Base-by-base conservation (phyloP, 53 echinoderm and acorn worm species). In the Holothuria leucospilota region DNA sequence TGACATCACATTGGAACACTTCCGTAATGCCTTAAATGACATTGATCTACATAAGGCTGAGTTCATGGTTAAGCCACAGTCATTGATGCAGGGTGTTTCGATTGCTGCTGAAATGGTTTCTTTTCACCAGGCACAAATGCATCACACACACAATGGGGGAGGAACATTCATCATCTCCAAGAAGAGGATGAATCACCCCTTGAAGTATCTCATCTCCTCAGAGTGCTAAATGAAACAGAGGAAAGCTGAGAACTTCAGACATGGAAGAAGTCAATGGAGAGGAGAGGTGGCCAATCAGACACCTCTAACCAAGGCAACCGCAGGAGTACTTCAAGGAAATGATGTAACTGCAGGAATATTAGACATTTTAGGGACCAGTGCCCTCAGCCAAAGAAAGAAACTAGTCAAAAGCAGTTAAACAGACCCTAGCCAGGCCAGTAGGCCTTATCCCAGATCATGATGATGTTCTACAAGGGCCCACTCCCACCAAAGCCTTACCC, bases 51-150 rank as follows among this genome's bases (percentile, higher is more conserved):
- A 80, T 7, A 29, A 38, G 13, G 62, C 81, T 5, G 81, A 60
- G 10, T 80, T 53, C 21, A 25, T 59, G 81, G 81, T 59, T 4
- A 80, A 80, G 81, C 28, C 81, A 58, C 15, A 23, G 58, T 59
- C 59, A 13, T 40, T 80, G 21, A 12, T 61, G 10, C 16, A 60
- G 20, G 81, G 61, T 20, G 81, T 61, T 2, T 29, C 62, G 13
- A 26, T 80, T 29, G 81, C 81, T 30, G 29, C 59, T 6, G 59
- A 80, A 39, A 80, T 60, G 81, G 81, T 60, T 14, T 80, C 81
- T 13, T 80, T 80, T 80, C 81, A 80, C 58, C 27, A 28, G 29
- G 51, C 51, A 5, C 51, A 78, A 24, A 56, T 51, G 56, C 78
- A 51, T 3, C 51, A 46, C 8, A 23, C 8, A 23, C 52, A 15